phyloP scores from a whole-genome alignment of 2,888 invertebrate species.

The Caenorhabditis parvicauda region DNA sequence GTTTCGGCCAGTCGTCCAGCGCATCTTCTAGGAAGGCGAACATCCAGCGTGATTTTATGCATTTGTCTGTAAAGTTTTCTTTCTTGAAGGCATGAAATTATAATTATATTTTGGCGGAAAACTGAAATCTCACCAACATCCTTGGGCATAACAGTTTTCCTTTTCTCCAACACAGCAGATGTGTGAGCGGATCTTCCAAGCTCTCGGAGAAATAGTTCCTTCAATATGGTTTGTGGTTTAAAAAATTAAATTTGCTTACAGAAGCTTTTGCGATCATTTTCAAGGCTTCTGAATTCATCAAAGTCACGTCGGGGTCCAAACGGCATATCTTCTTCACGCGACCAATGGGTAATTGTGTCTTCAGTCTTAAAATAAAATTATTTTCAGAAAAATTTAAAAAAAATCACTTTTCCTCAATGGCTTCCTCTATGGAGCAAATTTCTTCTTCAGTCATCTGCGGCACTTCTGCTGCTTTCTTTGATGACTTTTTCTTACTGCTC shows the following conservation, averaged over 20 bases:
- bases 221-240: background rate
- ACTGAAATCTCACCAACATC: conserved; percentile 39
- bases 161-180: conserved; percentile 38
- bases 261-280: conserved; percentile 45
- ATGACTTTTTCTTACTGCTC: no score
- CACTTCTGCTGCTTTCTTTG: no score
- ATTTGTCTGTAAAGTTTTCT: conserved; percentile 39
- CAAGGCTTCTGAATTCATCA: conserved; percentile 40
- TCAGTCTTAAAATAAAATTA: no score
- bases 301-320: conserved; percentile 40
- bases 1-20: conserved; percentile 51
- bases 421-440: no score
- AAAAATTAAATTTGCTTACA: conserved; percentile 16
- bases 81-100: no score
- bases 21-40: conserved; percentile 55
- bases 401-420: no score
- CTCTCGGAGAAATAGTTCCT: conserved; percentile 49
- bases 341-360: conserved; percentile 31
- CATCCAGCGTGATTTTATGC: conserved; percentile 35
- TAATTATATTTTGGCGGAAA: background rate
- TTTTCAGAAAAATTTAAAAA: no score
- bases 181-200: conserved; percentile 41
- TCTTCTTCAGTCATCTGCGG: no score
- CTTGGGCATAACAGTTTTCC: conserved; percentile 46
- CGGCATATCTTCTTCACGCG: conserved; percentile 33